Evolutionary conservation across 2,888 invertebrate species (phyloP).

Genomic region (Azorinus chamasolen): DNA sequence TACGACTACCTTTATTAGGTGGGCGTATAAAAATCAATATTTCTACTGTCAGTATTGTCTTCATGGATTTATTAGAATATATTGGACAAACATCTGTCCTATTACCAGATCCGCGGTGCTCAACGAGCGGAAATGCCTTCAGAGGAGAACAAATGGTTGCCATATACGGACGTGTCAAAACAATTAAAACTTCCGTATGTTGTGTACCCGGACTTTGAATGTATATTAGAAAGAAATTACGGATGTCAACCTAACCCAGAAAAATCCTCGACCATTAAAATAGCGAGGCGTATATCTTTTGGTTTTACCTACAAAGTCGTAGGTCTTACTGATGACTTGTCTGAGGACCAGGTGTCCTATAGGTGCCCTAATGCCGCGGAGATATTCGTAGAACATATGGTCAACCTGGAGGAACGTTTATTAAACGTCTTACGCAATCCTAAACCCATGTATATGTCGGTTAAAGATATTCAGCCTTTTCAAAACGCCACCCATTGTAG

Average conservation of each 20-base stretch:
- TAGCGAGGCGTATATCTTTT: too few relatives aligned
- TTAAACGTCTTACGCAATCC: background rate
- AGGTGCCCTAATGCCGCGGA: conserved; percentile 11
- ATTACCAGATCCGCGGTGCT: background rate
- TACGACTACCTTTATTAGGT: too few relatives aligned
- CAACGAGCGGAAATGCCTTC: conserved; percentile 14
- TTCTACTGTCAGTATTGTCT: conserved; percentile 18
- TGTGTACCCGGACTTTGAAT: conserved; percentile 14
- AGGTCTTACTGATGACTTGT: too few relatives aligned
- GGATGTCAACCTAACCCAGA: conserved; percentile 7
- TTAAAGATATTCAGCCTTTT: background rate
- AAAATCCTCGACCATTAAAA: background rate
- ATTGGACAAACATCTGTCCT: conserved; percentile 18
- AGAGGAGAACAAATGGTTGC: conserved; percentile 6
- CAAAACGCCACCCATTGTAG: conserved; percentile 1
- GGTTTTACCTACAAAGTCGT: background rate
- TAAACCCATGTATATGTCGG: conserved; percentile 4
- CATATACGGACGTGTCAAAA: background rate
- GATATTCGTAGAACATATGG: conserved; percentile 6
- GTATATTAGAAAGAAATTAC: background rate
- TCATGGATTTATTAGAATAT: background rate
- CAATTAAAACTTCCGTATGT: conserved; percentile 23
- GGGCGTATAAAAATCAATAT: too few relatives aligned
- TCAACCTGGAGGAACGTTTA: conserved; percentile 22
- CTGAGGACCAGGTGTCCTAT: conserved; percentile 16